Evolutionary conservation across 2,113 vertebrate species (phyloP), one percentile per base, ranked within the genome.

Genomic region (Scolopax mira): DNA sequence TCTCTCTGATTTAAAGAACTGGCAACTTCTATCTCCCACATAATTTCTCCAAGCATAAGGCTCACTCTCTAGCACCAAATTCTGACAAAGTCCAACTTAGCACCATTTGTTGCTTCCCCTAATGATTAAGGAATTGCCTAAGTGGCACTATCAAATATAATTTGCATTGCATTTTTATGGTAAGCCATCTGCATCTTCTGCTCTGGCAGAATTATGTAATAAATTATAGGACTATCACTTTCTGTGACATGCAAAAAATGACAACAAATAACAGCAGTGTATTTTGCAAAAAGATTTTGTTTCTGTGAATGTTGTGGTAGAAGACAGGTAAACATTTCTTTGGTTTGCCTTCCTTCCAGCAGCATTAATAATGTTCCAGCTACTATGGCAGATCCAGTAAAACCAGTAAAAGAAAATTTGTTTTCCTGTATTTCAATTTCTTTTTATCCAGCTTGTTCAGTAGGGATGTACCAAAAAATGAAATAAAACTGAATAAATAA

Each of bases 401-500:
- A 94, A 71, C 1, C 48, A 88, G 48, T n/a, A 25, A 57, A 11
- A 65, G 30, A 72, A 92, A 95, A 95, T 24, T 39, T 92, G 51
- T 61, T 90, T 94, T 87, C 67, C 65, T 82, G 8, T 71, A 95
- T 93, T 94, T 84, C 72, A 64, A 14, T 89, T 84, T 89, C 37
- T 1, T 89, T 94, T 84, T 85, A 84, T 61, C 66, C 70, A 89
- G 15, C 41, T 92, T 70, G 75, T 89, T 95, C 88, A 79, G 55
- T n/a, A 75, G 27, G 10, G 41, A 85, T 71, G 33, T 22, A 82
- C 51, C 25, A 90, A 93, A 88, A 93, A 80, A 51, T 33, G 66
- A 74, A 93, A 73, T 27, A 89, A 79, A 95, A 61, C 48, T 65
- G 60, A 92, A 92, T 94, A 94, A 93, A 78, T 85, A 95, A 93